phyloP scores from a whole-genome alignment of 2,797 vertebrate species.

The Neoniphon sammara region DNA sequence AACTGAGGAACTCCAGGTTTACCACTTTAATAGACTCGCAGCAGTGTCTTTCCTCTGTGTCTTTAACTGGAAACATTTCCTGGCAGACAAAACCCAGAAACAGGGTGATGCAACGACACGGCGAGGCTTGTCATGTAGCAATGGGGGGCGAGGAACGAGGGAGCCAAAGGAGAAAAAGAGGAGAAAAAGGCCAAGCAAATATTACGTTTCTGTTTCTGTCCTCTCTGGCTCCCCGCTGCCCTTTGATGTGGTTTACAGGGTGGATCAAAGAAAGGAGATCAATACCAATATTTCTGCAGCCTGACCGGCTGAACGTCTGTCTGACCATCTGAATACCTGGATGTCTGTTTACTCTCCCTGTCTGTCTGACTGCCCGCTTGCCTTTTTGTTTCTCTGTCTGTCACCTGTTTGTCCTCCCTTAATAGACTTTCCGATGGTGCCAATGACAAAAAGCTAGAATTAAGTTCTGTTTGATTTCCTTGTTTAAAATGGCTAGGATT shows the following conservation, averaged over 20 bases:
- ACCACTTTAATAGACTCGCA: constrained; percentile 30
- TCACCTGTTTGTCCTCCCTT: too few species aligned
- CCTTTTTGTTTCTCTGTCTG: background rate
- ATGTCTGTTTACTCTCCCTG: background rate
- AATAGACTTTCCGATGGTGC: background rate
- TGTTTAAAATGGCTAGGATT: background rate
- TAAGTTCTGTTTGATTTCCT: background rate
- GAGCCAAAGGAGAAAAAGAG: constrained; percentile 3
- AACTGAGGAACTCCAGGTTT: background rate
- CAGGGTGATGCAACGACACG: constrained; percentile 49
- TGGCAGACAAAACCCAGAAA: constrained; percentile 40
- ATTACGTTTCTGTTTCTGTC: constrained; percentile 48
- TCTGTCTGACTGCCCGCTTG: background rate
- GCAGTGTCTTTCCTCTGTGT: constrained; percentile 3
- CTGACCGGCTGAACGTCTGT: constrained; percentile 3
- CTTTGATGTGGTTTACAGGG: constrained; percentile 63
- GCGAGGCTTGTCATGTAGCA: constrained; percentile 30
- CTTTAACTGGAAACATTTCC: constrained; percentile 30
- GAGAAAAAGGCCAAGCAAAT: constrained; percentile 38
- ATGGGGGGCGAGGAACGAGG: background rate
- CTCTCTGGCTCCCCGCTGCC: constrained; percentile 26
- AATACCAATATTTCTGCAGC: constrained; percentile 62
- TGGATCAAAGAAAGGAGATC: constrained; percentile 68
- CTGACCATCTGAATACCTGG: background rate
- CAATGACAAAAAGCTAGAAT: too few species aligned